Conservation (phyloP, 2,113 vertebrate species). For the Zapornia atra region DNA sequence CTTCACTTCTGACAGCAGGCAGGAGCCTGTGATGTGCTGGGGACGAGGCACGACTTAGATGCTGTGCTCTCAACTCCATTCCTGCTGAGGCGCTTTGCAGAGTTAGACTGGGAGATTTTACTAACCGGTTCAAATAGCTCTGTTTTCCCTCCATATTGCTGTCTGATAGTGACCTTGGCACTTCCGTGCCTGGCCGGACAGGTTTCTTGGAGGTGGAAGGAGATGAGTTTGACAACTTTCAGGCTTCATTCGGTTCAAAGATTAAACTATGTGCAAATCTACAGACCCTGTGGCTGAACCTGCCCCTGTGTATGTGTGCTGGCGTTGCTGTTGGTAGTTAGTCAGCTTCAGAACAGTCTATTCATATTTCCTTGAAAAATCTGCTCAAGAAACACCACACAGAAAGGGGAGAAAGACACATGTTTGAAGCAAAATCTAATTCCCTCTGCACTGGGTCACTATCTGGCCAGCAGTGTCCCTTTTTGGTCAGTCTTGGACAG, state of each 20-base stretch:
- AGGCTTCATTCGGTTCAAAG: not conserved
- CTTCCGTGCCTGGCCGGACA: not conserved
- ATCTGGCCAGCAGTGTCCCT: not conserved
- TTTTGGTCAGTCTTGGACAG: not conserved
- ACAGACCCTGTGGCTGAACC: not conserved
- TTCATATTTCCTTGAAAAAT: not conserved
- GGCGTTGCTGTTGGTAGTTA: not conserved
- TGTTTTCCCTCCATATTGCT: not conserved
- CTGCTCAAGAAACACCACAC: not conserved
- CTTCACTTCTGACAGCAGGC: not conserved
- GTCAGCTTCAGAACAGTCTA: not conserved
- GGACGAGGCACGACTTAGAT: not conserved
- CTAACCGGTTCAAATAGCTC: not conserved
- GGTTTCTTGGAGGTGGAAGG: not conserved
- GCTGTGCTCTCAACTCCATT: not conserved
- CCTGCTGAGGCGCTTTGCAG: not conserved
- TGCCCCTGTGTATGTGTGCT: not conserved
- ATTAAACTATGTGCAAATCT: not conserved
- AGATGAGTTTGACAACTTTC: not conserved
- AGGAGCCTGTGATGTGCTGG: not conserved
- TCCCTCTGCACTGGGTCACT: not conserved
- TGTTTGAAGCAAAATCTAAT: not conserved
- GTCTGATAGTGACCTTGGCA: not conserved
- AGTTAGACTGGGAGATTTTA: not conserved
- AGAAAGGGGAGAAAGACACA: not conserved